Evolutionary conservation across 2,888 invertebrate species (phyloP).

Genomic region (Rhamnusium bicolor): DNA sequence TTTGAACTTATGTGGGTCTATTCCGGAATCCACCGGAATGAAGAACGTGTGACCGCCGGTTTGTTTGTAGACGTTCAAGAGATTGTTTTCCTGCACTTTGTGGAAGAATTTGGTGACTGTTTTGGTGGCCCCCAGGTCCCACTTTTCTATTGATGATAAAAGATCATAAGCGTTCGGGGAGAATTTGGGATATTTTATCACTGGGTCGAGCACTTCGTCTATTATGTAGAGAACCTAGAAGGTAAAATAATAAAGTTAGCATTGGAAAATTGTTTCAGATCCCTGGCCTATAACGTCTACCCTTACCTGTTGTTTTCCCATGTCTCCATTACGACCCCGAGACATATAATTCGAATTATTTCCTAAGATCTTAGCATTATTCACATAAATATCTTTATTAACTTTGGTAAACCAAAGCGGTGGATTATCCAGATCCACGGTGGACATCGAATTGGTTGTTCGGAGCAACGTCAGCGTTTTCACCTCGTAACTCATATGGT

Average conservation of each 20-base stretch:
- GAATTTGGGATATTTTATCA: constrained; percentile 74
- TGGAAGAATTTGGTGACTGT: constrained; percentile 75
- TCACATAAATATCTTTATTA: constrained; percentile 83
- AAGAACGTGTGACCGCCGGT: constrained; percentile 89
- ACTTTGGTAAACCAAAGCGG: constrained; percentile 86
- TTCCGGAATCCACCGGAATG: constrained; percentile 89
- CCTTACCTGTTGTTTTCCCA: constrained; percentile 58
- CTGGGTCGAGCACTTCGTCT: constrained; percentile 87
- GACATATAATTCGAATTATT: constrained; percentile 67
- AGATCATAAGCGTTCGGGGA: constrained; percentile 86
- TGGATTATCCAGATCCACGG: constrained; percentile 87
- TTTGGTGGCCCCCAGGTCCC: constrained; percentile 47
- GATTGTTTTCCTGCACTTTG: constrained; percentile 78
- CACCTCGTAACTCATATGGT: constrained; percentile 72
- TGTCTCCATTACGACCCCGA: constrained; percentile 52
- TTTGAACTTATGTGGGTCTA: constrained; percentile 76
- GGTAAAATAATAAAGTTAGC: background rate
- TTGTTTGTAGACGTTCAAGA: constrained; percentile 79
- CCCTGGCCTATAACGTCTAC: no score
- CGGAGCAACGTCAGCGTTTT: constrained; percentile 76
- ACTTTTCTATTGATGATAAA: constrained; percentile 75
- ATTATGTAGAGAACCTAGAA: constrained; percentile 87
- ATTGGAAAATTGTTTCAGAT: no score
- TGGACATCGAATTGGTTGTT: constrained; percentile 61
- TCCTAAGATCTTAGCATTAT: constrained; percentile 86